Percentiles rank a stretch among this genome's conserved stretches.
phyloP scores from a whole-genome alignment of 2,113 vertebrate genomes.

The Malurus alboscapulatus region DNA sequence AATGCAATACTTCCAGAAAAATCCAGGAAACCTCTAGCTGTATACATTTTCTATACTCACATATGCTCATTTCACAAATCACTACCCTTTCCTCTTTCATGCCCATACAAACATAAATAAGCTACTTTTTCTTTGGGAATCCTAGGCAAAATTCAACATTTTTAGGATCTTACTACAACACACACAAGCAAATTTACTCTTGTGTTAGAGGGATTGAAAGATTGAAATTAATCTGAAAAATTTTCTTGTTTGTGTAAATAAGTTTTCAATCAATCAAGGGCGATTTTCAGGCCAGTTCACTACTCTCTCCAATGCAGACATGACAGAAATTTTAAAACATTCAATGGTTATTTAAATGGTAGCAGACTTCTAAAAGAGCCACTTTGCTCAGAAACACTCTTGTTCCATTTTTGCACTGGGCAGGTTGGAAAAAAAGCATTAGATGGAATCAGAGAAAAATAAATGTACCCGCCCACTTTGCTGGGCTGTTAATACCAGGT shows the following conservation, averaged over 20 bases:
- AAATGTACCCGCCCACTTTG: not conserved
- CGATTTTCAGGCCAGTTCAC: slow-evolving; percentile 24
- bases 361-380: not conserved
- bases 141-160: not conserved
- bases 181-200: not conserved
- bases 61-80: not conserved
- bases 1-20: not conserved
- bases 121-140: not conserved
- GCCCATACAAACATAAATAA: not conserved
- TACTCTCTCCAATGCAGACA: not conserved
- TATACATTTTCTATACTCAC: not conserved
- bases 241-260: not conserved
- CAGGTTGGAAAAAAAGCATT: not conserved
- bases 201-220: not conserved
- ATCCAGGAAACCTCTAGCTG: not conserved
- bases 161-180: not conserved
- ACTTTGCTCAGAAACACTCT: not conserved
- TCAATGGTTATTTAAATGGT: not conserved
- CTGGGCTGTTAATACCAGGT: not conserved
- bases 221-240: slow-evolving; percentile 18
- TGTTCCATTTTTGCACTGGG: not conserved
- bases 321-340: slow-evolving; percentile 4
- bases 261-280: not conserved
- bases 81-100: not conserved
- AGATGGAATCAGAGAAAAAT: not conserved